These are phyloP conservation scores for Pecten maximus DNA, from an alignment of 2,888 invertebrate species.

Conservation along the genomic window DNA sequence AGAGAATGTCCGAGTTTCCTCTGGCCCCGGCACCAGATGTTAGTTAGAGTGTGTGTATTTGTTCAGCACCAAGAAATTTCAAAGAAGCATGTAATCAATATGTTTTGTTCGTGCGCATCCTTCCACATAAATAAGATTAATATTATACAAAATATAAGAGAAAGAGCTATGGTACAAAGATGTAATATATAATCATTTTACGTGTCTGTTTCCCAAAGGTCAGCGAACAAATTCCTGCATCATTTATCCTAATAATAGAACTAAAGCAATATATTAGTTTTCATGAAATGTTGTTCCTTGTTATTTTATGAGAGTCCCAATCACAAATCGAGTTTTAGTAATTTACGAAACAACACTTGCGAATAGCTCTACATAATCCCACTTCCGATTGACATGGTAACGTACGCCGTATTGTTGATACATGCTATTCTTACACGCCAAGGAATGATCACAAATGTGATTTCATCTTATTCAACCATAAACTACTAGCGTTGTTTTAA, in stretches of 20 bases:
- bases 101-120: not conserved
- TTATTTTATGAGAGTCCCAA: not conserved
- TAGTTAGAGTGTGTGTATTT: not conserved
- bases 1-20: no score
- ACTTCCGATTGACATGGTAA: not conserved
- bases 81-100: no score
- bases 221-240: not conserved
- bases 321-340: not conserved
- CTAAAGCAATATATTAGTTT: not conserved
- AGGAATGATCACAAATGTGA: not conserved
- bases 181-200: not conserved
- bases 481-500: not conserved
- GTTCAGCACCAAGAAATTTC: not conserved
- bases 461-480: not conserved
- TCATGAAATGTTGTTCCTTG: not conserved
- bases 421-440: slow-evolving; percentile 6
- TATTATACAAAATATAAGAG: not conserved
- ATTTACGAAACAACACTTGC: not conserved
- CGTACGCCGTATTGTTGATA: not conserved
- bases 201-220: not conserved
- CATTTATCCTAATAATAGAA: not conserved
- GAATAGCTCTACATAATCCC: not conserved
- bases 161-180: not conserved
- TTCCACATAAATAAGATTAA: not conserved
- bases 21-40: not conserved